Conservation (phyloP, 2,797 vertebrate genomes). For the Esox masquinongy region DNA sequence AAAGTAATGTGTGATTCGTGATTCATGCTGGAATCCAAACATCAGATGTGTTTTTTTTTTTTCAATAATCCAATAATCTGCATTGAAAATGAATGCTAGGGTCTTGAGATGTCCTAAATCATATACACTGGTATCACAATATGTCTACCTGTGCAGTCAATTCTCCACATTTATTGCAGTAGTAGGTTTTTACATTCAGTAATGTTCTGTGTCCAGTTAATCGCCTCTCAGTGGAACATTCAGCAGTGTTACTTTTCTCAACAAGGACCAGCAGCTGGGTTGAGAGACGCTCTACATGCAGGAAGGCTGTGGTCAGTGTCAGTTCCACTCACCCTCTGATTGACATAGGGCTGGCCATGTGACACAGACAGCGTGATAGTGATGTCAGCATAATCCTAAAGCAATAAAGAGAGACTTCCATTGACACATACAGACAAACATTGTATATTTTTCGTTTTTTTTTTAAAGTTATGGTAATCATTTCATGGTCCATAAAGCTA, state of each 20-base stretch:
- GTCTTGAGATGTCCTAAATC: too few relatives aligned
- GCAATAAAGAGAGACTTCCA: conserved; percentile 57
- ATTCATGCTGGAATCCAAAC: too few relatives aligned
- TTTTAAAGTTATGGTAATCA: conserved; percentile 2
- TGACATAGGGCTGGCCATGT: conserved; percentile 58
- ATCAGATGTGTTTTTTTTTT: too few relatives aligned
- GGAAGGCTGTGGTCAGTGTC: conserved; percentile 45
- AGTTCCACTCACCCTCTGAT: conserved; percentile 48
- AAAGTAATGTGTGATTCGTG: too few relatives aligned
- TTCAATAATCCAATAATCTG: too few relatives aligned
- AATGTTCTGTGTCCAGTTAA: neutral
- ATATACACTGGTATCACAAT: too few relatives aligned
- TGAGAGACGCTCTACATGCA: neutral
- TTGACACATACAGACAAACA: conserved; percentile 45
- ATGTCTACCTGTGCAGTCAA: too few relatives aligned
- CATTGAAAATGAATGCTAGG: too few relatives aligned
- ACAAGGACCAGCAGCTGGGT: conserved; percentile 38
- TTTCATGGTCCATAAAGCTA: neutral
- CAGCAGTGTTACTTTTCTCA: neutral
- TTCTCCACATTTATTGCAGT: neutral
- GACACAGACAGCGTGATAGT: conserved; percentile 62
- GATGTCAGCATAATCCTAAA: conserved; percentile 71
- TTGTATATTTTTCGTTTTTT: conserved; percentile 35
- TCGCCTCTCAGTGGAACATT: neutral
- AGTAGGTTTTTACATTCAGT: neutral